These are phyloP conservation scores for Dichetophora obliterata DNA, from an alignment of 2,888 invertebrate species.

Conservation along the genomic window DNA sequence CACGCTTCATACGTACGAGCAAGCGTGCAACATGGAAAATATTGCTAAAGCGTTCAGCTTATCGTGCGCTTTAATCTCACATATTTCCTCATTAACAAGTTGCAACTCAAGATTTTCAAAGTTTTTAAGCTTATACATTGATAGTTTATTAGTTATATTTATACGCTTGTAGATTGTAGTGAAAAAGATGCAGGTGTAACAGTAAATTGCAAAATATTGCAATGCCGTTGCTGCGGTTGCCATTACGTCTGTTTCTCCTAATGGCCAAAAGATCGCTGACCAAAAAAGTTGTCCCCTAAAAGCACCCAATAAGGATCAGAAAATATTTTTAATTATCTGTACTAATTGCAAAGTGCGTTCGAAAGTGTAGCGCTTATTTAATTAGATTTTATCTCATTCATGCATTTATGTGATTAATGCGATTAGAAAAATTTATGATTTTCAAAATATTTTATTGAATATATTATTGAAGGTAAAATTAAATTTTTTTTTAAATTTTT, in stretches of 20 bases:
- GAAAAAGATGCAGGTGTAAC: conserved; percentile 19
- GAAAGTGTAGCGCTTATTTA: neutral
- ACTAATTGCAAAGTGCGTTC: conserved; percentile 30
- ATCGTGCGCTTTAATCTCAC: conserved; percentile 30
- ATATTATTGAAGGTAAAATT: too few species aligned
- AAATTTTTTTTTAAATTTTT: too few species aligned
- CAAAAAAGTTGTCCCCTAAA: neutral
- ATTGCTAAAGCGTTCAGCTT: neutral
- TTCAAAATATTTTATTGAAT: too few species aligned
- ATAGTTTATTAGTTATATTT: conserved; percentile 2
- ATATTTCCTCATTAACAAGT: conserved; percentile 35
- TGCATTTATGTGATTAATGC: too few species aligned
- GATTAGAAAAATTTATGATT: too few species aligned
- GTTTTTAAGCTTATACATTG: neutral
- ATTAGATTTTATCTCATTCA: neutral
- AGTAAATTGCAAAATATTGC: conserved; percentile 18
- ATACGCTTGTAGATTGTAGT: neutral
- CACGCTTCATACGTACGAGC: neutral
- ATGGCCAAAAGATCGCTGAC: neutral
- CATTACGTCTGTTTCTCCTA: neutral
- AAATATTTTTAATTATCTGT: conserved; percentile 17
- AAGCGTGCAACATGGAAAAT: neutral
- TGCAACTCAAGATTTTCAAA: conserved; percentile 14
- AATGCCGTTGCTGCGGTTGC: neutral
- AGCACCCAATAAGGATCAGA: conserved; percentile 11